Evolutionary conservation across 2,113 vertebrate species (phyloP), one percentile per base, ranked within the genome.

Genomic region (Brachionichthys hirsutus): DNA sequence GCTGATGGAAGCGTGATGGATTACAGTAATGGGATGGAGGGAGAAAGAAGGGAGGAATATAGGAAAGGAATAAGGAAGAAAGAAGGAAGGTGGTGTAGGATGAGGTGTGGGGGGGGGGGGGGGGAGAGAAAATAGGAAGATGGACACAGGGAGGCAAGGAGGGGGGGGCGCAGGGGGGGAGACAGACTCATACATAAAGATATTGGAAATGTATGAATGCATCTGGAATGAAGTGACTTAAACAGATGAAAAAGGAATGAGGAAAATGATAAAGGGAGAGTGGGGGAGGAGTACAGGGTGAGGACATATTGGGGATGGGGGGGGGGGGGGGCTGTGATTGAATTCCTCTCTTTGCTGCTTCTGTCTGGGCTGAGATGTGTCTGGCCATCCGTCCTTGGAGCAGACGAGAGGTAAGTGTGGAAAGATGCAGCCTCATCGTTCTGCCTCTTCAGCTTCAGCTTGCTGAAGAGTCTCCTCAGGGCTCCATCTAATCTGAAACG

Each of bases 1-100:
- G 86, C 84, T 91, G 91, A 90, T 92, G 91, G 89, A 80, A 88
- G 87, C 77, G 83, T 91, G 91, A 92, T 91, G 90, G 92, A 90
- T 90, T 91, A 91, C 85, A 83, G 89, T 90, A 90, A 91, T 91
- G 89, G 90, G 87, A 84, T 89, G 79, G 76, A 80, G 18, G 54
- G 58, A 60, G 56, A 55, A 57, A 47, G 38, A 35, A 62, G 54
- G 36, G 15, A 62, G 54, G n/a, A 34, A 48, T 44, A 36, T 38
- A 52, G 24, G 24, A n/a, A 19, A 38, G 38, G 52, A 35, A 15
- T 48, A 10, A 45, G 41, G 20, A 47, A 34, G 53, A 35, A 48
- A 35, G 15, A 44, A 12, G 17, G 30, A 19, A 18, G 58, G 20
- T 47, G 43, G 17, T 40, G 16, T 4, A 20, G 52, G 45, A 52